Percentiles rank a stretch among this genome's conserved stretches.
Conservation (phyloP, 1,140 invertebrate species). For the Halictus rubicundus region DNA sequence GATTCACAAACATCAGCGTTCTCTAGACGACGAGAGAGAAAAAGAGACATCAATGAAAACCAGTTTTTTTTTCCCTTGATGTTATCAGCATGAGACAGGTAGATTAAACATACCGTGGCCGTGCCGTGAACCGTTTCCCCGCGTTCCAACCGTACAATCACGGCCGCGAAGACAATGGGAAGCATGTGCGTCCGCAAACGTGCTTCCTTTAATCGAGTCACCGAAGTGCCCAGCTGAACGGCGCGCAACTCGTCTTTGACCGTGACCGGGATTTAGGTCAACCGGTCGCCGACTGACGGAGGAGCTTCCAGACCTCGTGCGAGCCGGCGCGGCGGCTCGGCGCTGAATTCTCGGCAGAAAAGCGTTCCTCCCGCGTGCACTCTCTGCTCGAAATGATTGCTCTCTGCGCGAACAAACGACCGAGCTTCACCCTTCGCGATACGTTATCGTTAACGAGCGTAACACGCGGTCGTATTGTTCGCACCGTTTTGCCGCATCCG, state of each 20-base stretch:
- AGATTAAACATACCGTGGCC: constrained; percentile 15
- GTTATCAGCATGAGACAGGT: neutral
- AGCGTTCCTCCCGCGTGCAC: constrained; percentile 15
- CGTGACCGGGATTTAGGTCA: constrained; percentile 79
- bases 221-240: constrained; percentile 31
- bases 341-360: constrained; percentile 1
- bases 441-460: constrained; percentile 45
- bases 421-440: constrained; percentile 28
- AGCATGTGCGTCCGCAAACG: neutral
- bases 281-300: constrained; percentile 81
- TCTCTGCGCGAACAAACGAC: neutral
- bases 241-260: constrained; percentile 67
- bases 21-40: neutral
- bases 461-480: constrained; percentile 49
- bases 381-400: constrained; percentile 37
- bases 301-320: constrained; percentile 72
- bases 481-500: neutral
- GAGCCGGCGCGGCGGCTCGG: too few relatives aligned
- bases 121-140: neutral
- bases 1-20: neutral
- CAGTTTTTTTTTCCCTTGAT: too few relatives aligned
- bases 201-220: constrained; percentile 34
- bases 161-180: constrained; percentile 22
- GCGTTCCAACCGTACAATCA: constrained; percentile 33
- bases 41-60: too few relatives aligned